Percentiles rank a stretch among this genome's conserved stretches.
These are phyloP conservation scores for Campoplex nolae DNA, from an alignment of 2,888 invertebrate genomes.

Conservation along the genomic window DNA sequence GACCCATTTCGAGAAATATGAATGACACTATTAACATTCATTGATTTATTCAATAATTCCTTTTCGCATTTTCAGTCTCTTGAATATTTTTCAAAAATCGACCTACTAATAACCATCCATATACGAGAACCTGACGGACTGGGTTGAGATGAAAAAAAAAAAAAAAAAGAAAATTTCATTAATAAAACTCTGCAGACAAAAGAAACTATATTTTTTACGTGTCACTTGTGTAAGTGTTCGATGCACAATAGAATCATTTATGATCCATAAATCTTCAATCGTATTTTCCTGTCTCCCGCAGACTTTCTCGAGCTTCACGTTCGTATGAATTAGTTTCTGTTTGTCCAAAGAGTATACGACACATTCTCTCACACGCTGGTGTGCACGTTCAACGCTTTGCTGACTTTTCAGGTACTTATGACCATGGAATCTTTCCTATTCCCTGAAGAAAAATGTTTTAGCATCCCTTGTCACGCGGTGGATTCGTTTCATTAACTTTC, in stretches of 20 bases:
- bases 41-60: too few relatives aligned
- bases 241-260: conserved; percentile 9
- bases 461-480: conserved; percentile 23
- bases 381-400: not conserved
- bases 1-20: too few relatives aligned
- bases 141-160: not conserved
- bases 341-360: not conserved
- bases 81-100: not conserved
- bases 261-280: not conserved
- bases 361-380: not conserved
- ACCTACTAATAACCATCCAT: too few relatives aligned
- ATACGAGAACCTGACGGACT: not conserved
- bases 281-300: not conserved
- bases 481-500: conserved; percentile 13
- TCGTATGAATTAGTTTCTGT: not conserved
- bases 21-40: too few relatives aligned
- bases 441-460: not conserved
- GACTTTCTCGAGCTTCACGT: conserved; percentile 3
- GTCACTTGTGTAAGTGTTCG: not conserved
- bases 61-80: not conserved
- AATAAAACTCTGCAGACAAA: not conserved
- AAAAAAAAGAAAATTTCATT: not conserved
- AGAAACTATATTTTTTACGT: not conserved
- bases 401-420: not conserved
- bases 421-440: not conserved